Base-by-base conservation (phyloP, 2,797 vertebrate species). In the Buceros bicornis region DNA sequence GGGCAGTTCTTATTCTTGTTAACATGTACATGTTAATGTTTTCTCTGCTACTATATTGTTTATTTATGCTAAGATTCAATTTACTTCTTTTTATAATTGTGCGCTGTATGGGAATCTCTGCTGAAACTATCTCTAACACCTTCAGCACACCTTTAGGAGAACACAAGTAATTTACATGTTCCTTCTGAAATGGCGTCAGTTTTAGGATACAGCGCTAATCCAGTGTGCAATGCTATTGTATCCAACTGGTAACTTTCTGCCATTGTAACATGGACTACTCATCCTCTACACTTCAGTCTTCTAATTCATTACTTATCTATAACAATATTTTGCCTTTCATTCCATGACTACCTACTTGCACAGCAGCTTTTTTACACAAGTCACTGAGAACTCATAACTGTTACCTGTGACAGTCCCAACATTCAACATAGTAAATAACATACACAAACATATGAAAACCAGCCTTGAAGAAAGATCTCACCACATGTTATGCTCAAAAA, bases 401-500 rank as follows among this genome's bases (percentile, higher is more conserved):
- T 82, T 42, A 70, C 37, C 78, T 42, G 7, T 10, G 47, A 76
- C 51, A 73, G 16, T n/a, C 43, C 45, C 13, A 17, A 64, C 60
- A 73, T 28, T 76, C 67, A 83, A 3, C 42, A 54, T 11, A 76
- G 56, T 56, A 89, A 96, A 66, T 33, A 64, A 33, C 12, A 62
- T 0, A 70, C 4, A 73, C 67, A 93, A 65, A 51, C 6, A 70
- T 2, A 60, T 0, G 0, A 91, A 92, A 66, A 86, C 87, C 51
- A 91, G 42, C 50, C 6, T 29, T 90, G 54, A 94, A 94, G 69
- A 91, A 91, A 69, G 48, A 94, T 91, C 98, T 97, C 56, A 98
- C 98, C 98, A 98, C 98, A 98, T 98, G 89, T 98, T 98, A 88
- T 98, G 98, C 89, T 98, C 98, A 92, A 98, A 98, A 94, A 98